Evolutionary conservation across 2,888 invertebrate genomes (phyloP).

Genomic region (Scaptomyza reducta): DNA sequence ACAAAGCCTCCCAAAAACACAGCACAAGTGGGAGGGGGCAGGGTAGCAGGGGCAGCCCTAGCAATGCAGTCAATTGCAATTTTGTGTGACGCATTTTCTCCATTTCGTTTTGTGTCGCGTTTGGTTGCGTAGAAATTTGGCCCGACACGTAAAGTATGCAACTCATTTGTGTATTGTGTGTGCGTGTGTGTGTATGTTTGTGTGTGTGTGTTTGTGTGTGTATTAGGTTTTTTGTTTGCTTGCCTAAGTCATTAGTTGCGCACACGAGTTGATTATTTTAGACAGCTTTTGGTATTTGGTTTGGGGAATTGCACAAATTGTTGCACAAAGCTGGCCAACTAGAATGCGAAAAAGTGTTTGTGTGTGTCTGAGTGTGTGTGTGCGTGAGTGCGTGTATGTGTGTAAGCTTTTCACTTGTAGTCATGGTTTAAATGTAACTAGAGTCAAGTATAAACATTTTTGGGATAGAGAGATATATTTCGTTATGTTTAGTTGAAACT

Average conservation of each 20-base stretch:
- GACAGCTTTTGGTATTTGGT: slow-evolving; percentile 26
- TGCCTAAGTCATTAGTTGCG: slow-evolving; percentile 39
- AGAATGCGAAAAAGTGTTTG: background rate
- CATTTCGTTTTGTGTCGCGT: slow-evolving; percentile 39
- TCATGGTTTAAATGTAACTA: too few species aligned
- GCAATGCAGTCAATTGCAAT: slow-evolving; percentile 76
- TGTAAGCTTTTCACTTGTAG: background rate
- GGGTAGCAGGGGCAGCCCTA: slow-evolving; percentile 46
- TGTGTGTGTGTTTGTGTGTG: slow-evolving; percentile 6
- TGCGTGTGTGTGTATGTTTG: slow-evolving; percentile 10
- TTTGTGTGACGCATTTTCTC: slow-evolving; percentile 52
- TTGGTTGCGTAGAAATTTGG: slow-evolving; percentile 12
- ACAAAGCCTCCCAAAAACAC: slow-evolving; percentile 46
- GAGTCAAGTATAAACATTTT: background rate
- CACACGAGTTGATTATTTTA: slow-evolving; percentile 38
- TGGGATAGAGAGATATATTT: background rate
- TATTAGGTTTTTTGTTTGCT: slow-evolving; percentile 20
- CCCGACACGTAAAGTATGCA: slow-evolving; percentile 21
- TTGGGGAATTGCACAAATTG: slow-evolving; percentile 14
- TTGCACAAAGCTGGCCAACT: background rate
- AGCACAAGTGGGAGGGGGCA: slow-evolving; percentile 7
- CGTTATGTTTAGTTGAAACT: too few species aligned
- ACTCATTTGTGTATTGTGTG: slow-evolving; percentile 23
- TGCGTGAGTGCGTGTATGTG: background rate
- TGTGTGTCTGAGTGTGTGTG: background rate